Conservation (phyloP, 2,113 vertebrate species). For the Prinia subflava region DNA sequence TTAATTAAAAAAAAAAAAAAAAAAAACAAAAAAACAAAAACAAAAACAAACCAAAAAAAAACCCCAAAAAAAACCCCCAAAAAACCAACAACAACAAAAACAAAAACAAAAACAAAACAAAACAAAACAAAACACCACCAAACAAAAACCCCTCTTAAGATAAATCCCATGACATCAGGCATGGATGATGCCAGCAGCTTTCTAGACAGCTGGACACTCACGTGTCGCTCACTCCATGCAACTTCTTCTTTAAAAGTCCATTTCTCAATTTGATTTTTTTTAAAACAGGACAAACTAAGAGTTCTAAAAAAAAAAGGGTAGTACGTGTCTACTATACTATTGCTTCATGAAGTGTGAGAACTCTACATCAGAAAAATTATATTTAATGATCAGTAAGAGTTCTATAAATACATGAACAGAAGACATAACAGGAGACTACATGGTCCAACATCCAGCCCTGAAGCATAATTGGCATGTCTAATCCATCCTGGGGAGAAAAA, state of each 20-base stretch:
- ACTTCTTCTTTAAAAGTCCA: not conserved
- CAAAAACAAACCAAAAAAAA: not conserved
- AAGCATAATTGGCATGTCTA: not conserved
- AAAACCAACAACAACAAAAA: rapidly evolving
- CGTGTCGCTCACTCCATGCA: not conserved
- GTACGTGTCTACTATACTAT: not conserved
- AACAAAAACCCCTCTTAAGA: not conserved
- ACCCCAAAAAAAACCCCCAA: not conserved
- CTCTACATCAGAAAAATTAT: not conserved
- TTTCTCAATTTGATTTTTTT: not conserved
- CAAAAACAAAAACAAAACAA: not conserved
- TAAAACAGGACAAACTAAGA: not conserved
- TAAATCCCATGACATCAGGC: not conserved
- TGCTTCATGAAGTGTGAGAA: not conserved
- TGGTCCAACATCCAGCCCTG: not conserved
- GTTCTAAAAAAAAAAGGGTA: not conserved
- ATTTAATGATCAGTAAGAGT: not conserved
- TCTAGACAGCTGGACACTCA: not conserved
- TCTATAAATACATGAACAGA: not conserved
- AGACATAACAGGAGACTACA: not conserved
- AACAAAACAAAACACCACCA: too few species aligned
- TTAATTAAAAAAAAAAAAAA: not conserved
- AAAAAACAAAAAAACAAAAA: rapidly evolving
- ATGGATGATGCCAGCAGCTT: not conserved
- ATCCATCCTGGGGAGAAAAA: not conserved